Evolutionary conservation across 2,113 vertebrate species (phyloP).

Genomic region (Rousettus leschenaultii): DNA sequence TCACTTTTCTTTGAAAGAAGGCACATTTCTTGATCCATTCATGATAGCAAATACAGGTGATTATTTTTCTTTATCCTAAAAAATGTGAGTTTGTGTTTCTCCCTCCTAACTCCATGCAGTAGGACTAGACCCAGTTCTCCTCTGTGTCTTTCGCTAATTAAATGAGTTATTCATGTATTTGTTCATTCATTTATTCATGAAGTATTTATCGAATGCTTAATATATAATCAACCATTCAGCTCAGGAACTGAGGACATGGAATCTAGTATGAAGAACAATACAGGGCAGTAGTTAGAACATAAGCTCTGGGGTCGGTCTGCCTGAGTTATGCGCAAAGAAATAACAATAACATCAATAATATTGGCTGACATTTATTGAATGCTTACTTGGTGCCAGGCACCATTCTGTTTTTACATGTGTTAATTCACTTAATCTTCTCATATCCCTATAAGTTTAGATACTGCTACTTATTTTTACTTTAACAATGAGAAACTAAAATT

Average conservation of each 20-base stretch:
- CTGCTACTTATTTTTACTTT: neutral
- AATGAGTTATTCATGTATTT: neutral
- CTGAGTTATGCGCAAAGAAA: neutral
- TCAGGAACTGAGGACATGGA: neutral
- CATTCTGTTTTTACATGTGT: neutral
- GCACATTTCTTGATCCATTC: neutral
- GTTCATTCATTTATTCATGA: neutral
- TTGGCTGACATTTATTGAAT: neutral
- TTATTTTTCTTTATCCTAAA: conserved; percentile 4
- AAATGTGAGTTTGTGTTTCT: neutral
- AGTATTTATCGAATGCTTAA: neutral
- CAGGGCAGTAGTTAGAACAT: neutral
- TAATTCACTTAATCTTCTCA: neutral
- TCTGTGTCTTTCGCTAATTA: neutral
- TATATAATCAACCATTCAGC: neutral
- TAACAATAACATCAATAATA: neutral
- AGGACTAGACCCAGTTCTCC: neutral
- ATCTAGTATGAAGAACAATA: neutral
- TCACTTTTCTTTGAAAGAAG: neutral
- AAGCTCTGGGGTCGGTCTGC: neutral
- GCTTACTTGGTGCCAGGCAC: neutral
- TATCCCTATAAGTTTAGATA: neutral
- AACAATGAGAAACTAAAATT: neutral
- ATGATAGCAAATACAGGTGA: neutral
- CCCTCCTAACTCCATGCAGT: neutral